Percentiles rank a stretch among this genome's conserved stretches.
Evolutionary conservation across 2,113 vertebrate species (phyloP).

Genomic region (Conger conger): DNA sequence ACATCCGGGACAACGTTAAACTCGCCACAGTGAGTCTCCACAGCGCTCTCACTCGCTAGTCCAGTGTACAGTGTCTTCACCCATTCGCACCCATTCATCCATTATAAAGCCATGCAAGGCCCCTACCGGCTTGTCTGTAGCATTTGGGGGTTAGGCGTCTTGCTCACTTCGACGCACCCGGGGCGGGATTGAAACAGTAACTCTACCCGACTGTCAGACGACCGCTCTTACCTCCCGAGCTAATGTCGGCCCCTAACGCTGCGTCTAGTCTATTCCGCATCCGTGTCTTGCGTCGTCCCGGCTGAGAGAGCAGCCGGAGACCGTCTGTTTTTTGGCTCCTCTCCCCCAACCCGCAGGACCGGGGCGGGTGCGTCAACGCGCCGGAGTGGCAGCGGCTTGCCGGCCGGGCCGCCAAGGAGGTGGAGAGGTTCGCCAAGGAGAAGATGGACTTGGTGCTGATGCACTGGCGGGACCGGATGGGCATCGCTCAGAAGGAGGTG

Average conservation of each 20-base stretch:
- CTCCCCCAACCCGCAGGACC: conserved; percentile 72
- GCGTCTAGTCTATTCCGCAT: neutral
- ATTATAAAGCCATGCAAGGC: too few relatives aligned
- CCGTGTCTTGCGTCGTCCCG: neutral
- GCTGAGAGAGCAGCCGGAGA: neutral
- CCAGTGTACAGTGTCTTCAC: neutral
- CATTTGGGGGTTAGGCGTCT: too few relatives aligned
- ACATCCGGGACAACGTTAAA: conserved; percentile 94
- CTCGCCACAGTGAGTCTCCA: conserved; percentile 82
- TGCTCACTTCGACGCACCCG: too few relatives aligned
- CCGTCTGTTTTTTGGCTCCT: neutral
- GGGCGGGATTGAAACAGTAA: too few relatives aligned
- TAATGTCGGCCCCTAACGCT: too few relatives aligned
- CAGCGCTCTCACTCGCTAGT: neutral
- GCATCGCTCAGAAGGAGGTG: conserved; percentile 97
- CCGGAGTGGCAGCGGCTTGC: conserved; percentile 96
- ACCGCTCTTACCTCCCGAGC: too few relatives aligned
- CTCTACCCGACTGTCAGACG: too few relatives aligned
- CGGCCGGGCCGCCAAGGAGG: conserved; percentile 96
- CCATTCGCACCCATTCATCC: too few relatives aligned
- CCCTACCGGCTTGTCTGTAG: too few relatives aligned
- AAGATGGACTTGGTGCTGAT: conserved; percentile 92
- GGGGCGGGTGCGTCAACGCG: conserved; percentile 89
- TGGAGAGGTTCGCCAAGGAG: conserved; percentile 98
- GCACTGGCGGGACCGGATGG: conserved; percentile 98